Base-by-base conservation (phyloP, 2,113 vertebrate genomes). In the Ophthalmotilapia sp. region DNA sequence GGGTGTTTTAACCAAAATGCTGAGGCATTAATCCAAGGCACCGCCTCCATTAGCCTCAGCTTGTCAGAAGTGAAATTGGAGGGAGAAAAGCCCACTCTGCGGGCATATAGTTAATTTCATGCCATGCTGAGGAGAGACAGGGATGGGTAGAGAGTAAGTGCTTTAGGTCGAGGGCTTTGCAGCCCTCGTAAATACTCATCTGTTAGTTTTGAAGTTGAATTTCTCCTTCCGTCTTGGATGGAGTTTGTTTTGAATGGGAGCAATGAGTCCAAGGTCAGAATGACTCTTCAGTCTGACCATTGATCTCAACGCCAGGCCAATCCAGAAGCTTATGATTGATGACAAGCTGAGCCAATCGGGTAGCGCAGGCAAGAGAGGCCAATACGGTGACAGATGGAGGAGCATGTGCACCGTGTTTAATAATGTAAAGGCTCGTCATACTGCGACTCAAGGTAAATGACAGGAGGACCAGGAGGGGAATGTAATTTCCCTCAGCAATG, bases 111-210 rank as follows among this genome's bases (percentile, higher is more conserved):
- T 88, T 92, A 79, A 91, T 91, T 92, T 93, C 83, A 91, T 92
- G 90, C 49, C 91, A 80, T 40, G 55, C 85, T 88, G 89, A 85
- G 55, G 92, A 91, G 87, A 55, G 79, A 88, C 77, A 38, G 79
- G 84, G 88, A 56, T 38, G 86, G 77, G 80, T 70, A 33, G 84
- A 47, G 88, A 82, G 83, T 79, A 83, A 93, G 85, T 31, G 87
- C 88, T 92, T 89, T 26, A 87, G 90, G 88, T 89, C 13, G 82
- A 79, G 80, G 81, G 73, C 83, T 92, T 93, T 87, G 83, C 62
- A 79, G 73, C 84, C 15, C 82, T 93, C 88, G 77, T 94, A 91
- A 95, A 96, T 85, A 88, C 87, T 87, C 86, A 85, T 86, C 19
- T 60, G 82, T 93, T 93, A 80, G 89, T 85, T 90, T 62, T 79